Percentiles rank a stretch among this genome's conserved stretches.
Conservation (phyloP, 2,888 invertebrate genomes). For the Drosophila kanekoi region DNA sequence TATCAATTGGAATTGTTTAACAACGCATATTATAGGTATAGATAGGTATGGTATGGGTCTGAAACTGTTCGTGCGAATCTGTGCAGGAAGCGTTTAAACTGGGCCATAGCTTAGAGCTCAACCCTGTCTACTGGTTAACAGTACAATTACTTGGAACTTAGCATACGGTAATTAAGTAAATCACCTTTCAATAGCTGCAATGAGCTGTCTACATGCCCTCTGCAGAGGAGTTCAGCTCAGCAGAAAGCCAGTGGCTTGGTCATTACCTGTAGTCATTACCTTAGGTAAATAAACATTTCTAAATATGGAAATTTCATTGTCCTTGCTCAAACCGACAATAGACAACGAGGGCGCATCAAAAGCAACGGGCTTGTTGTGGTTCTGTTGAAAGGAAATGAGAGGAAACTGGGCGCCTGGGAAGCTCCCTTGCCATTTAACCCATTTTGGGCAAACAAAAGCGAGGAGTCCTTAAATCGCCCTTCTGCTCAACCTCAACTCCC, state of each 20-base stretch:
- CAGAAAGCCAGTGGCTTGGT: conserved; percentile 24
- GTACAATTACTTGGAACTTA: conserved; percentile 13
- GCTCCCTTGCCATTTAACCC: conserved; percentile 61
- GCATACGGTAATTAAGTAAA: conserved; percentile 38
- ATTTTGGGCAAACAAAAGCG: conserved; percentile 62
- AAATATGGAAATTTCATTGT: conserved; percentile 71
- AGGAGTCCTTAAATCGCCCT: conserved; percentile 52
- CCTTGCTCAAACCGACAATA: conserved; percentile 49
- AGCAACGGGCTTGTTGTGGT: conserved; percentile 53
- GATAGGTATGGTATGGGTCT: background rate
- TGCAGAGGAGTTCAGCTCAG: background rate
- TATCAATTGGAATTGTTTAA: conserved; percentile 24
- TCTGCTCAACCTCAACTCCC: conserved; percentile 18
- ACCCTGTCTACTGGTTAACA: background rate
- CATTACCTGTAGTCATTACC: conserved; percentile 61
- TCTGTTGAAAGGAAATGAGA: conserved; percentile 57
- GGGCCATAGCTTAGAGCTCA: background rate
- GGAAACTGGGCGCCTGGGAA: conserved; percentile 50
- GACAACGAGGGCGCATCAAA: conserved; percentile 57
- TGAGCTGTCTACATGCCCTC: conserved; percentile 2
- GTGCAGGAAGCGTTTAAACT: too few species aligned
- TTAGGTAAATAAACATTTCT: conserved; percentile 66
- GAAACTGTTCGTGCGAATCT: too few species aligned
- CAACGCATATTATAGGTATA: background rate
- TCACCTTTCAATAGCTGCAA: conserved; percentile 46